These are phyloP conservation scores for Telmatherina bonti DNA, from an alignment of 2,797 vertebrate species.

Conservation along the genomic window DNA sequence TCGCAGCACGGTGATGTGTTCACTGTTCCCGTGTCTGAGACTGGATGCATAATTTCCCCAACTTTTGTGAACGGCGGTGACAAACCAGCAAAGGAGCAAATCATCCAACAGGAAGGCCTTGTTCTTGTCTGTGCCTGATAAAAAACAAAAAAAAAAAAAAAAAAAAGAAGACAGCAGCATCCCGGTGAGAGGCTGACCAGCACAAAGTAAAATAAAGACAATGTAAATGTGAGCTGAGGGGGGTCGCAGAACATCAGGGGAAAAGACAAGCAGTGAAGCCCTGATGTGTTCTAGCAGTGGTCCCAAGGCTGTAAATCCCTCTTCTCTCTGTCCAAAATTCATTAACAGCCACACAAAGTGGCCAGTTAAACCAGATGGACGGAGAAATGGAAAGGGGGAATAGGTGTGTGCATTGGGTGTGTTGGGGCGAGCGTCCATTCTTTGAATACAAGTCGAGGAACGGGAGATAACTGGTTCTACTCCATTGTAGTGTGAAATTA, in stretches of 20 bases:
- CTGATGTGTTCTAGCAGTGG: slow-evolving; percentile 64
- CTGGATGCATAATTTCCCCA: slow-evolving; percentile 56
- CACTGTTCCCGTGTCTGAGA: slow-evolving; percentile 40
- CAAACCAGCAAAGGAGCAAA: slow-evolving; percentile 64
- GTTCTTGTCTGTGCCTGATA: slow-evolving; percentile 18
- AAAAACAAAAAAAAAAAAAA: no score
- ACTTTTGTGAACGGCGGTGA: slow-evolving; percentile 60
- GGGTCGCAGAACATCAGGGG: slow-evolving; percentile 57
- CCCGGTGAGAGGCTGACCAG: slow-evolving; percentile 37
- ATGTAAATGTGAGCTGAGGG: slow-evolving; percentile 38
- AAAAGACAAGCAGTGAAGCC: slow-evolving; percentile 60
- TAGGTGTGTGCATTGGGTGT: slow-evolving; percentile 21
- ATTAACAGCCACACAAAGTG: slow-evolving; percentile 76
- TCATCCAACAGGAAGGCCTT: slow-evolving; percentile 43
- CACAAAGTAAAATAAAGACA: slow-evolving; percentile 39
- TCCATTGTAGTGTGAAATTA: slow-evolving; percentile 90
- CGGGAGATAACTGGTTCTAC: slow-evolving; percentile 69
- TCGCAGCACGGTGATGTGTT: slow-evolving; percentile 41
- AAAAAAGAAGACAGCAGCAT: slow-evolving; percentile 12
- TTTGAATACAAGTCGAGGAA: slow-evolving; percentile 43
- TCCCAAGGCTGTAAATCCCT: slow-evolving; percentile 73
- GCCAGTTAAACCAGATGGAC: slow-evolving; percentile 68
- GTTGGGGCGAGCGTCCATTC: slow-evolving; percentile 34
- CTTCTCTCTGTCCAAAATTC: slow-evolving; percentile 71
- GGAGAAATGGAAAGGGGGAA: slow-evolving; percentile 43